Evolutionary conservation across 2,888 invertebrate species (phyloP).

Genomic region (Eilema depressum): DNA sequence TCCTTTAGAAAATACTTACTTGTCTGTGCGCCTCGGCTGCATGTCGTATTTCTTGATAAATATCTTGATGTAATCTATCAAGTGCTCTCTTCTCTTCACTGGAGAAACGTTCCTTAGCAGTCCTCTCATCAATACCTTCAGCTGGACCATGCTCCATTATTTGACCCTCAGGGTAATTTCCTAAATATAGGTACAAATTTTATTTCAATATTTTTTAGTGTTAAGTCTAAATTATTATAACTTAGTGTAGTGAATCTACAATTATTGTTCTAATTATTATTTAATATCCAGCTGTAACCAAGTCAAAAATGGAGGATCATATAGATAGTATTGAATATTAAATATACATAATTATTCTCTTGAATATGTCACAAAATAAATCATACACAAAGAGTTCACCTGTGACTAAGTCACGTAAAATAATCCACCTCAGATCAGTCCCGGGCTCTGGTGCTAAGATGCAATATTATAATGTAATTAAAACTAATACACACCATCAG

Average conservation of each 20-base stretch:
- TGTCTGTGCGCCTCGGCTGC: slow-evolving; percentile 99
- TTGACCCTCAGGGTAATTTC: slow-evolving; percentile 95
- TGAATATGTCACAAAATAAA: too few relatives aligned
- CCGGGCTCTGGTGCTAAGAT: background rate
- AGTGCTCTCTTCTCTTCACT: slow-evolving; percentile 96
- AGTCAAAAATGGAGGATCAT: too few relatives aligned
- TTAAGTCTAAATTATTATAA: too few relatives aligned
- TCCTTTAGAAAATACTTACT: slow-evolving; percentile 71
- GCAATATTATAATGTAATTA: background rate
- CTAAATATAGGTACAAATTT: slow-evolving; percentile 52
- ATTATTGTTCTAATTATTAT: too few relatives aligned
- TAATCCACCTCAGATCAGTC: too few relatives aligned
- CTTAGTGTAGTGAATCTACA: too few relatives aligned
- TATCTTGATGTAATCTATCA: slow-evolving; percentile 96
- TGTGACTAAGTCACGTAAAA: too few relatives aligned
- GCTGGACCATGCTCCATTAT: slow-evolving; percentile 93
- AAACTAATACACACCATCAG: slow-evolving; percentile 88
- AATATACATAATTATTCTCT: too few relatives aligned
- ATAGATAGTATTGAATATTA: too few relatives aligned
- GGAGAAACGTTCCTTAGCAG: slow-evolving; percentile 94
- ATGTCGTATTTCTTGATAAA: slow-evolving; percentile 97
- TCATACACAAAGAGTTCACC: too few relatives aligned
- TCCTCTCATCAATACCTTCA: slow-evolving; percentile 92
- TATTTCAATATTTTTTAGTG: background rate
- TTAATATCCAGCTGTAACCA: too few relatives aligned